A percentile compares a stretch with the other conserved stretches of the same genome.
These are phyloP conservation scores for Cylloceria caligata DNA, from an alignment of 2,888 invertebrate genomes.

Conservation along the genomic window DNA sequence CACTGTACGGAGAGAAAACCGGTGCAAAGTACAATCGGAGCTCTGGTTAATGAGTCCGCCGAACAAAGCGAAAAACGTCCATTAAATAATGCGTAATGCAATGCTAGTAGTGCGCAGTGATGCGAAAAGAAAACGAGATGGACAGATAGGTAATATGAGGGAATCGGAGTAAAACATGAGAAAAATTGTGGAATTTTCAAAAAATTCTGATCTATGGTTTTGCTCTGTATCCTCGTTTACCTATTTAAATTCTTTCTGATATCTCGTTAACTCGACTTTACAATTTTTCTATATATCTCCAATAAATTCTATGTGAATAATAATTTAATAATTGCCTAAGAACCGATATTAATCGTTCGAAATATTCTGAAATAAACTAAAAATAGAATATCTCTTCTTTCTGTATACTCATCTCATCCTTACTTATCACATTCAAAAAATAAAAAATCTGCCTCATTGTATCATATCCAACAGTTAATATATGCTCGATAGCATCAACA, in stretches of 20 bases:
- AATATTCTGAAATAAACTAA: not conserved
- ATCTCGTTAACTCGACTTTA: not conserved
- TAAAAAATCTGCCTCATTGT: not conserved
- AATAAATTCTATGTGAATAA: not conserved
- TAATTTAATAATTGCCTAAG: not conserved
- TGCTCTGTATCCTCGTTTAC: not conserved
- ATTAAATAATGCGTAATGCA: constrained; percentile 83
- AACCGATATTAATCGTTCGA: not conserved
- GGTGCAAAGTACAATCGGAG: constrained; percentile 82
- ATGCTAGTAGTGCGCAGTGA: constrained; percentile 70
- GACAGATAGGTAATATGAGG: constrained; percentile 50
- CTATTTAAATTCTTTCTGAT: not conserved
- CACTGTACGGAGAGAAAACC: constrained; percentile 73
- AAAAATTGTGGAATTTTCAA: constrained; percentile 29
- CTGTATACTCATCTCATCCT: not conserved
- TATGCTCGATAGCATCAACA: not conserved
- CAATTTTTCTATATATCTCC: not conserved
- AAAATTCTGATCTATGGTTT: constrained; percentile 32
- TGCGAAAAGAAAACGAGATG: constrained; percentile 61
- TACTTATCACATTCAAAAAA: no score
- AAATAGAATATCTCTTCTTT: not conserved
- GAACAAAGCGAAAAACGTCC: constrained; percentile 83
- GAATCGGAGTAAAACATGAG: constrained; percentile 23
- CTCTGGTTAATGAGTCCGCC: constrained; percentile 82
- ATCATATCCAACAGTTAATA: not conserved